Percentiles rank a stretch among this genome's conserved stretches.
phyloP scores from a whole-genome alignment of 1,140 invertebrate genomes.

The Pogonomyrmex barbatus region DNA sequence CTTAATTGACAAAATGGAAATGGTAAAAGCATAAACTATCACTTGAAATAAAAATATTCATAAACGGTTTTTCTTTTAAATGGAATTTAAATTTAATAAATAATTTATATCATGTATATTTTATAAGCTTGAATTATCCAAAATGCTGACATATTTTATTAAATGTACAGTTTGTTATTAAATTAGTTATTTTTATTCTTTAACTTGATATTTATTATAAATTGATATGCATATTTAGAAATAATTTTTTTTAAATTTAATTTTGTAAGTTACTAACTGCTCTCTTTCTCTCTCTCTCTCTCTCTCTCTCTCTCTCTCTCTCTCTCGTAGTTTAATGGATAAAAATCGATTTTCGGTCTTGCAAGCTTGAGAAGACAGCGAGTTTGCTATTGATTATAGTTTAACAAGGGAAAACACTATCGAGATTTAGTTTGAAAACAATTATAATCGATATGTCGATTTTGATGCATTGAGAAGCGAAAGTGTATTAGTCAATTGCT shows the following conservation, averaged over 20 bases:
- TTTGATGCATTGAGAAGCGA: constrained; percentile 36
- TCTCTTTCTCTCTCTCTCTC: not conserved
- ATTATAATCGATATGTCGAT: constrained; percentile 55
- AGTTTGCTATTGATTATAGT: constrained; percentile 42
- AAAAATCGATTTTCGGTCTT: not conserved
- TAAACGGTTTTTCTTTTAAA: not conserved
- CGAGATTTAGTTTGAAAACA: constrained; percentile 44
- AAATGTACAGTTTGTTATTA: constrained; percentile 1
- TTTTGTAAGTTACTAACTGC: not conserved
- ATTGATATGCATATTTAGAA: not conserved
- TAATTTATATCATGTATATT: constrained; percentile 12
- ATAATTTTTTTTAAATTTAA: not conserved
- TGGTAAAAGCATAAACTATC: not conserved
- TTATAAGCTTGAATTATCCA: not conserved
- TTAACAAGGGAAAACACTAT: constrained; percentile 14
- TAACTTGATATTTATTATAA: not conserved
- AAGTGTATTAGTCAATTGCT: constrained; percentile 20
- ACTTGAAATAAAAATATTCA: not conserved
- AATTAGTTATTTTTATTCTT: not conserved
- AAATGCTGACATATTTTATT: not conserved
- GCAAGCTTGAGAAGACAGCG: not conserved
- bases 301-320: too few species aligned
- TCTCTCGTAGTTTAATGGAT: not conserved
- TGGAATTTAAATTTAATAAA: not conserved
- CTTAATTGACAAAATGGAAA: not conserved